Evolutionary conservation across 1,140 invertebrate species (phyloP), one percentile per base, ranked within the genome.

Genomic region (Zaprionus ghesquierei): DNA sequence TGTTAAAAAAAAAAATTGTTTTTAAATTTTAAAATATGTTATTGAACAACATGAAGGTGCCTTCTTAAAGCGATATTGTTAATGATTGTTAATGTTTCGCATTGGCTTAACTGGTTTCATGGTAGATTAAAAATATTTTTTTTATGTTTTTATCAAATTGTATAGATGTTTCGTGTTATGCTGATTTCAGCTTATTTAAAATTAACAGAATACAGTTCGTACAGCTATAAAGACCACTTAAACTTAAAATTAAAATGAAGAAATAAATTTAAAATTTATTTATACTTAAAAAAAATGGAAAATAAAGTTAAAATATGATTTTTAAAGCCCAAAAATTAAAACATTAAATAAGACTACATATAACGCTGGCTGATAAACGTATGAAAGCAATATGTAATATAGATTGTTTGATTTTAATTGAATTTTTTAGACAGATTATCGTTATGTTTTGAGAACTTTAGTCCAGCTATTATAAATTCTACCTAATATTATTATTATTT

Each of bases 81-180:
- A 69, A 31, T 18, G 2, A 29, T 22, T 65, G 22, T 55, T 55
- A 23, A 23, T 31, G 27, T 44, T 59, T 53, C 31, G 33, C 65
- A 69, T 41, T 63, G 12, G 64, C 38, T 69, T 53, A 60, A 58
- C 55, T 69, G 65, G 65, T 69, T 69, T 69, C 65, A 53, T n/a
- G 9, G 10, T 46, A 46, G 18, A 46, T 46, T 18, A 5, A 18
- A 5, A 20, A 18, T 18, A 20, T 15, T n/a, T n/a, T n/a, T n/a
- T n/a, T 50, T 33, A 27, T 49, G 12, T 31, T 49, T 60, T 27
- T 22, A 46, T 3, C 31, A 3, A 35, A n/a, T n/a, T 12, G 13
- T 5, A 35, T 35, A 35, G 13, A 5, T n/a, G 13, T 35, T 41
- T 8, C 1, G 15, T 46, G 41, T 46, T 12, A 22, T 46, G 41